phyloP scores from a whole-genome alignment of 2,797 vertebrate species.

The Setipinna tenuifilis region DNA sequence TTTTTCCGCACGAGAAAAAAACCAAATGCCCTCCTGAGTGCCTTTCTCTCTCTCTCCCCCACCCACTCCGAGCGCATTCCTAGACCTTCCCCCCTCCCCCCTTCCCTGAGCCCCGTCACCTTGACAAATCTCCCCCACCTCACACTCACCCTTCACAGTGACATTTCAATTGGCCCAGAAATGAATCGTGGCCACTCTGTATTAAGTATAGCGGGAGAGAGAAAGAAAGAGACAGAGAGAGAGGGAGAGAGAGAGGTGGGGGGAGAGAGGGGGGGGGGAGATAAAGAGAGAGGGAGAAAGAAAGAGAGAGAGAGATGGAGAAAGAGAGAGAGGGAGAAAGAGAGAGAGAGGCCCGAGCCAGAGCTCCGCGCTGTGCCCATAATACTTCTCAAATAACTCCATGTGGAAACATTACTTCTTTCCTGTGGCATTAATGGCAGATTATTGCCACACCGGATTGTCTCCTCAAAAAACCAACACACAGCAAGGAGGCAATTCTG shows the following conservation, averaged over 20 bases:
- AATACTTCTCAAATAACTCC: neutral
- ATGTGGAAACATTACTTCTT: neutral
- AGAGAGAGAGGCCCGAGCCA: neutral
- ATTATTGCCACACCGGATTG: neutral
- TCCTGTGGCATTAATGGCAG: neutral
- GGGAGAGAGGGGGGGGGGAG: too few species aligned
- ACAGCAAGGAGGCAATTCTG: neutral
- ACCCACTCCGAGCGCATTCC: neutral
- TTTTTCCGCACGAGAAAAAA: too few species aligned
- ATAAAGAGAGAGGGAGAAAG: neutral
- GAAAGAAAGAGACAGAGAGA: too few species aligned
- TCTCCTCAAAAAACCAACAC: neutral
- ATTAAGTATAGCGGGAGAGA: neutral
- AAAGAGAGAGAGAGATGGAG: neutral
- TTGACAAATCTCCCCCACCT: slow-evolving; percentile 8
- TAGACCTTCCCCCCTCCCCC: neutral
- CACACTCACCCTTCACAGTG: slow-evolving; percentile 1
- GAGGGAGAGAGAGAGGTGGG: too few species aligned
- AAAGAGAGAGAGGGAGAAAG: neutral
- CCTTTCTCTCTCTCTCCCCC: too few species aligned
- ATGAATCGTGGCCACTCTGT: slow-evolving; percentile 33
- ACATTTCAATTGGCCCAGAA: slow-evolving; percentile 37
- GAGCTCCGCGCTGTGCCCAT: neutral
- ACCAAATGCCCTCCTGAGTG: too few species aligned
- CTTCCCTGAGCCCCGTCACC: neutral